A percentile compares a stretch with the other conserved stretches of the same genome.
Conservation (phyloP, 2,888 invertebrate genomes). For the Asteroscopus sphinx region DNA sequence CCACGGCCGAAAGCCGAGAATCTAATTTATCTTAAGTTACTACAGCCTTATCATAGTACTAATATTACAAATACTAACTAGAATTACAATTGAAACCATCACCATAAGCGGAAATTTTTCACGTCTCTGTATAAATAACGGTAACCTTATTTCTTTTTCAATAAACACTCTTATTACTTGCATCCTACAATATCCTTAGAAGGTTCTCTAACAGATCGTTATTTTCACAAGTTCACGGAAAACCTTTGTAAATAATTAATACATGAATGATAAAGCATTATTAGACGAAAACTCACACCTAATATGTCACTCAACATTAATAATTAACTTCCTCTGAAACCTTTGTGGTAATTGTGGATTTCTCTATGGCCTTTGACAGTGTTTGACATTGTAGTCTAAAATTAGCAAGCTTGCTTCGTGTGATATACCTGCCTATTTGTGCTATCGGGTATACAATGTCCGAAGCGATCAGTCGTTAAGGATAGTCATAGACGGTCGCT, state of each 20-base stretch:
- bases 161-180: conserved; percentile 24
- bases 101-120: no score
- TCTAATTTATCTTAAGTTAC: no score
- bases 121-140: no score
- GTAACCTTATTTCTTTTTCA: no score
- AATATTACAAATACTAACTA: no score
- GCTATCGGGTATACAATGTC: conserved; percentile 16
- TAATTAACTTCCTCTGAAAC: conserved; percentile 33
- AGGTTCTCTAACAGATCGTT: conserved; percentile 34
- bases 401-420: conserved; percentile 29
- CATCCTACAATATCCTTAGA: conserved; percentile 15
- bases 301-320: conserved; percentile 41
- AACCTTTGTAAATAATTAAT: conserved; percentile 48
- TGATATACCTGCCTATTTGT: conserved; percentile 19
- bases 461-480: conserved; percentile 7
- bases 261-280: conserved; percentile 43
- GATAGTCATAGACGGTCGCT: not conserved
- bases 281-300: conserved; percentile 34
- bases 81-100: no score
- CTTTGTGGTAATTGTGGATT: conserved; percentile 20
- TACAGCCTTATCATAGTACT: no score
- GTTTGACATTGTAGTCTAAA: conserved; percentile 25
- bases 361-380: conserved; percentile 29
- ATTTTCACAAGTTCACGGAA: conserved; percentile 50
- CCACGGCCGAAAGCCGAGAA: no score